Evolutionary conservation across 2,888 invertebrate species (phyloP), one percentile per base, ranked within the genome.

Genomic region (Gryllus longicercus): DNA sequence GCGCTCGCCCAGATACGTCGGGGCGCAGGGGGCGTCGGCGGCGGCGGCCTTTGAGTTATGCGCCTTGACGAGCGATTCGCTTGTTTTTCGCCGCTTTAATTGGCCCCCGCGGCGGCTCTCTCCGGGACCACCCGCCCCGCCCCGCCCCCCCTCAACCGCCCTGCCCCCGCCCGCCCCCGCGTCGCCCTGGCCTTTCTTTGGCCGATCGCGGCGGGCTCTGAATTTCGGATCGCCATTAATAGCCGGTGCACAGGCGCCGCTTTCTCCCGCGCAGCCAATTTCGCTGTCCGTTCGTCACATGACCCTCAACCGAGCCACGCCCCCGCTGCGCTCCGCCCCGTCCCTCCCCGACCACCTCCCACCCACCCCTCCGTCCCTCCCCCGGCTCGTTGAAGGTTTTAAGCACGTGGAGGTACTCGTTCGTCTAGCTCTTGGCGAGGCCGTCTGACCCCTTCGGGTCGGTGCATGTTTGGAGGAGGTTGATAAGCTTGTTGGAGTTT

Each of bases 161-260:
- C n/a, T 14, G 63, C 12, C 63, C 63, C 14, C 63, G 63, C n/a
- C 63, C n/a, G n/a, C n/a, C 38, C n/a, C 63, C 63, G 63, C n/a
- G 14, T 8, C 63, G 14, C n/a, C n/a, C 63, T 8, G 63, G 16
- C 63, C 16, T 14, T n/a, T 14, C 16, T 63, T 63, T 4, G 63
- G 14, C 63, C 63, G 63, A 63, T 63, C 8, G 38, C 38, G 38
- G 38, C 38, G 38, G 38, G 38, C 38, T 8, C 38, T 18, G 63
- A 63, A 63, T 63, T 63, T 63, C n/a, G 63, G 63, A 63, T n/a
- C n/a, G 63, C 63, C 63, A 63, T 63, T 63, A 63, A 63, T 63
- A 63, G 63, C 63, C n/a, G 12, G 63, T 63, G 63, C 14, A 14
- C 63, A 14, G 63, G 63, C n/a, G 63, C n/a, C n/a, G n/a, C 63